Evolutionary conservation across 2,888 invertebrate species (phyloP).

Genomic region (Luperina nickerlii): DNA sequence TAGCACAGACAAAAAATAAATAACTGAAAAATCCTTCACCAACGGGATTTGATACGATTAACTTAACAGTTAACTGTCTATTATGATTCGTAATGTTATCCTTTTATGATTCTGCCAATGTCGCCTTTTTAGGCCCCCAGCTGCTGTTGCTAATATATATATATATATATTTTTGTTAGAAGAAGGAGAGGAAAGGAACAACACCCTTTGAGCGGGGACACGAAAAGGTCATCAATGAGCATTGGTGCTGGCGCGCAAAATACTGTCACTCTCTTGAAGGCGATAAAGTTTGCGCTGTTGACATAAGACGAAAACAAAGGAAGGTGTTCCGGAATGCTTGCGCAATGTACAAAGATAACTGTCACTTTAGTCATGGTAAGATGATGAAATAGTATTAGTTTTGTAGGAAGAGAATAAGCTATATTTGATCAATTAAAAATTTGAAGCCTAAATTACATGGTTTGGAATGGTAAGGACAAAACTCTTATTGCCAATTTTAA

Average conservation of each 20-base stretch:
- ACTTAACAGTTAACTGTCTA: too few species aligned
- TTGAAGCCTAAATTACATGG: background rate
- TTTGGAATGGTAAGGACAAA: background rate
- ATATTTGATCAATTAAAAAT: background rate
- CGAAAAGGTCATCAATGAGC: slow-evolving; percentile 69
- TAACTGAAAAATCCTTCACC: too few species aligned
- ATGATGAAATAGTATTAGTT: background rate
- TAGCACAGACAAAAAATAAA: too few species aligned
- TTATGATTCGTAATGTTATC: too few species aligned
- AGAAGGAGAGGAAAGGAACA: background rate
- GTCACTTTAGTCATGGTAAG: slow-evolving; percentile 72
- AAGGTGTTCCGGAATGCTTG: slow-evolving; percentile 72
- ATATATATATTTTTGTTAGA: background rate
- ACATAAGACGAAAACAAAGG: slow-evolving; percentile 64
- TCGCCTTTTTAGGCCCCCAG: background rate
- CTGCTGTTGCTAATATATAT: background rate
- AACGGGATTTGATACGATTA: too few species aligned
- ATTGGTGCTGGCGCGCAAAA: slow-evolving; percentile 81
- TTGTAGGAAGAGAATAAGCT: background rate
- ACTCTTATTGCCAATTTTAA: background rate
- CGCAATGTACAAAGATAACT: slow-evolving; percentile 76
- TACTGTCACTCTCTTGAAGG: slow-evolving; percentile 65
- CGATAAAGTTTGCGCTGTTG: slow-evolving; percentile 72
- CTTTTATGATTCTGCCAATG: too few species aligned
- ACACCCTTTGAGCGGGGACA: slow-evolving; percentile 51